Conservation (phyloP, 1,140 invertebrate genomes). For the Propsilocerus akamusi region DNA sequence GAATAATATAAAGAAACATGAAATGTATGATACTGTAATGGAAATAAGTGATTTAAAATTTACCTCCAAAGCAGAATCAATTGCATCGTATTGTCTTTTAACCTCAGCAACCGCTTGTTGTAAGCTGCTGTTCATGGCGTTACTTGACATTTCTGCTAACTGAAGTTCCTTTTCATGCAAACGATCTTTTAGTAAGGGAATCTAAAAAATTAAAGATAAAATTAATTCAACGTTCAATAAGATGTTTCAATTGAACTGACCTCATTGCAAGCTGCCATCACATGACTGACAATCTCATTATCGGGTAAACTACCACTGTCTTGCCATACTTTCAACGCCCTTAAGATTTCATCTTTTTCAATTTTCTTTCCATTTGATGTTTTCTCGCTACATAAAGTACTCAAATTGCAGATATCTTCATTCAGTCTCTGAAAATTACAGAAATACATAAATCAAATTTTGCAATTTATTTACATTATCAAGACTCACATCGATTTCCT, state of each 20-base stretch:
- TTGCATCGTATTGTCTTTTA: slow-evolving; percentile 26
- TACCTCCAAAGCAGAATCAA: slow-evolving; percentile 26
- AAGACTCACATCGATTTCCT: slow-evolving; percentile 27
- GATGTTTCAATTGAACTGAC: slow-evolving; percentile 10
- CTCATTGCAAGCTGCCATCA: slow-evolving; percentile 19
- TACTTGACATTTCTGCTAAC: slow-evolving; percentile 20
- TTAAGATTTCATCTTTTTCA: slow-evolving; percentile 13
- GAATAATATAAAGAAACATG: slow-evolving; percentile 6
- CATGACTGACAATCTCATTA: slow-evolving; percentile 15
- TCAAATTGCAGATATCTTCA: slow-evolving; percentile 31
- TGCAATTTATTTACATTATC: neutral
- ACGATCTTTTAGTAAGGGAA: slow-evolving; percentile 17
- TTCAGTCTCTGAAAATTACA: slow-evolving; percentile 23
- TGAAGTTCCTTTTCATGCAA: slow-evolving; percentile 22
- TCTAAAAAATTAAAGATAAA: slow-evolving; percentile 8
- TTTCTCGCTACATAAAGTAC: slow-evolving; percentile 26
- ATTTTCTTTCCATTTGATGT: neutral
- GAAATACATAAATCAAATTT: neutral
- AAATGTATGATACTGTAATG: neutral
- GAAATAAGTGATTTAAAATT: neutral
- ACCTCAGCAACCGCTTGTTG: slow-evolving; percentile 22
- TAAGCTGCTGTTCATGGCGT: slow-evolving; percentile 18
- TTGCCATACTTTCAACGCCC: slow-evolving; percentile 18
- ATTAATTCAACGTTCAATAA: neutral
- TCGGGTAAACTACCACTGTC: slow-evolving; percentile 18